Evolutionary conservation across 2,113 vertebrate species (phyloP).

Genomic region (Tor tambroides): DNA sequence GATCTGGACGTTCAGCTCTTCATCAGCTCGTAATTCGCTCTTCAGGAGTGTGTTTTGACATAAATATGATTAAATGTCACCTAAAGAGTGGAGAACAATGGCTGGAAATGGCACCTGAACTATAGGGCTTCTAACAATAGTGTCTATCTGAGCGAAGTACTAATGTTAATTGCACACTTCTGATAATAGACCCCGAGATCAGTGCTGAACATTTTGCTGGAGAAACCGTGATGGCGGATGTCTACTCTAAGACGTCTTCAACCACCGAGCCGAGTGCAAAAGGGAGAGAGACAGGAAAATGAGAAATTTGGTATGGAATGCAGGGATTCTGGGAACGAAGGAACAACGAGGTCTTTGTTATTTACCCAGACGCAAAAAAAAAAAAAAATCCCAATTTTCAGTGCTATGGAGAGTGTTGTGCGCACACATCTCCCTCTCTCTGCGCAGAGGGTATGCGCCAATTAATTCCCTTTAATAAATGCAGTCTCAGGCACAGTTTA

Average conservation of each 20-base stretch:
- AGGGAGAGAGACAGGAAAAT: too few species aligned
- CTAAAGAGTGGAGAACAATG: constrained; percentile 38
- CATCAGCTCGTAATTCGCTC: constrained; percentile 23
- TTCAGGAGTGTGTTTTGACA: constrained; percentile 15
- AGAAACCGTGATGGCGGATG: background rate
- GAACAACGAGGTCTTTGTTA: constrained; percentile 71
- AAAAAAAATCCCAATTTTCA: constrained; percentile 49
- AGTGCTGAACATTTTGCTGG: background rate
- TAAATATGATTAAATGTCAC: constrained; percentile 51
- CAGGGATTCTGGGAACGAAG: constrained; percentile 58
- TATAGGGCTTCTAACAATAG: constrained; percentile 18
- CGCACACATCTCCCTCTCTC: constrained; percentile 72
- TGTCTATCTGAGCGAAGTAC: constrained; percentile 19
- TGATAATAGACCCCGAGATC: constrained; percentile 37
- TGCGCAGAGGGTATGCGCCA: constrained; percentile 68
- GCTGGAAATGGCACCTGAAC: constrained; percentile 27
- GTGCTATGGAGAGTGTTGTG: constrained; percentile 53
- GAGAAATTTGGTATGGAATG: constrained; percentile 19
- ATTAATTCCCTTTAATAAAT: constrained; percentile 82
- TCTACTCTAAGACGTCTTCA: background rate
- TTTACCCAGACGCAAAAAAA: constrained; percentile 53
- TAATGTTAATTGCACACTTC: constrained; percentile 39
- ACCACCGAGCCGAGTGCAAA: background rate
- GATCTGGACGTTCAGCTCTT: constrained; percentile 32
- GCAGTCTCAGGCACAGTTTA: constrained; percentile 85